Base-by-base conservation (phyloP, 1,140 invertebrate species). In the Belonocnema kinseyi region DNA sequence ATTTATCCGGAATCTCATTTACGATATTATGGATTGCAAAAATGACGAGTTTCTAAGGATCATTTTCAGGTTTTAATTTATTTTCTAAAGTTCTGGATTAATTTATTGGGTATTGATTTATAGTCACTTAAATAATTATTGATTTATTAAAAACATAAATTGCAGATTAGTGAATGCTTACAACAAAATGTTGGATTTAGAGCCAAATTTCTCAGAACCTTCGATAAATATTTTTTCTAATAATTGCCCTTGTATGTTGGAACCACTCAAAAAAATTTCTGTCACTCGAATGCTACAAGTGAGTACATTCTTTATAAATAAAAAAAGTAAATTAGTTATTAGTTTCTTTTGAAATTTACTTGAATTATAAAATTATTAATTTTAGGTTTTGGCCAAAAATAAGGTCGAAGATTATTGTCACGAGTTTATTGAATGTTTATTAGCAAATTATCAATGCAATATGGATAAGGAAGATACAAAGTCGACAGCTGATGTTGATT, bases 171-270 rank as follows among this genome's bases (percentile, higher is more conserved):
- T 89, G 4, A 88, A 88, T 73, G 77, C 79, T 72, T 88, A 89
- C 61, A 88, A 89, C 13, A 79, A 82, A 8, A 76, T 87, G 4
- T 50, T 90, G 19, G 80, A 85, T 17, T 77, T 85, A 14, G 77
- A 88, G 14, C 80, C 82, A 13, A 76, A 85, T 4, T 81, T 85
- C 0, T 82, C 79, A 2, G 77, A 86, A 40, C 12, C 77, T 0
- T 84, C 85, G 14, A 80, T 86, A 19, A 89, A 86, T 70, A 86
- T 87, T 51, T 89, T 86, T 72, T 85, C 80, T 71, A 94, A 94
- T 75, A 93, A 93, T 77, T 94, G 92, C 81, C 93, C 93, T 4
- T 90, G 90, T 26, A 88, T 94, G 74, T 79, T 93, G 16, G 90
- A 93, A 82, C 91, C 92, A 0, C 80, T 92, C 17, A 92, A 91